phyloP scores from a whole-genome alignment of 2,797 vertebrate genomes.

The Helostoma temminkii region DNA sequence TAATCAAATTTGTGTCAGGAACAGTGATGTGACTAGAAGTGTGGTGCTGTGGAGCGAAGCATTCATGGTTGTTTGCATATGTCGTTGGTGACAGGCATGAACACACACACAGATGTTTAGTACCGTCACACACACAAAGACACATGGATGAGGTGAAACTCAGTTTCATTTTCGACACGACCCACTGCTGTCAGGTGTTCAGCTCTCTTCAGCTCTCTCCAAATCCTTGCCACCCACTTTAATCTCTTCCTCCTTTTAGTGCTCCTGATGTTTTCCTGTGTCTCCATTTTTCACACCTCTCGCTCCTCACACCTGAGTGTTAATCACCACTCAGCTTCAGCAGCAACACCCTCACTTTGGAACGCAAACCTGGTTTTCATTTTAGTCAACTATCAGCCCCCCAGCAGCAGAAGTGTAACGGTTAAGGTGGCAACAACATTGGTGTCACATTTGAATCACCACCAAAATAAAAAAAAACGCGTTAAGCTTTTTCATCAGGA shows the following conservation, averaged over 20 bases:
- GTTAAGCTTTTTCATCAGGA: too few relatives aligned
- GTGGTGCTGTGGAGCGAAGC: background rate
- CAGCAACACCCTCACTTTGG: conserved; percentile 27
- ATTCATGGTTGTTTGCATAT: conserved; percentile 5
- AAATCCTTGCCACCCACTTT: background rate
- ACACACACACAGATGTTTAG: background rate
- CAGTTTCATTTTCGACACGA: conserved; percentile 21
- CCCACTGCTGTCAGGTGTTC: conserved; percentile 13
- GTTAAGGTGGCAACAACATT: too few relatives aligned
- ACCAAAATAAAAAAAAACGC: too few relatives aligned
- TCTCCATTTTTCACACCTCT: conserved; percentile 44
- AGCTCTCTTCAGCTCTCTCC: background rate
- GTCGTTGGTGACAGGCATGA: conserved; percentile 4
- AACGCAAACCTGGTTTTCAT: too few relatives aligned
- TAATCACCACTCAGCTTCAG: background rate
- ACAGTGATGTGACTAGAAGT: too few relatives aligned
- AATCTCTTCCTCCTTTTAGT: background rate
- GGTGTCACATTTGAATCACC: too few relatives aligned
- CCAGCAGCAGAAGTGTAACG: too few relatives aligned
- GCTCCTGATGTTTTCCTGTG: background rate
- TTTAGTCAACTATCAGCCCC: too few relatives aligned
- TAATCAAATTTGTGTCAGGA: too few relatives aligned
- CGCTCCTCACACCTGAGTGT: conserved; percentile 18
- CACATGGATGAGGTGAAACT: background rate
- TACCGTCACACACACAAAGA: background rate